A percentile compares a stretch with the other conserved stretches of the same genome.
phyloP scores from a whole-genome alignment of 2,888 invertebrate species.

The Eristalis arbustorum region DNA sequence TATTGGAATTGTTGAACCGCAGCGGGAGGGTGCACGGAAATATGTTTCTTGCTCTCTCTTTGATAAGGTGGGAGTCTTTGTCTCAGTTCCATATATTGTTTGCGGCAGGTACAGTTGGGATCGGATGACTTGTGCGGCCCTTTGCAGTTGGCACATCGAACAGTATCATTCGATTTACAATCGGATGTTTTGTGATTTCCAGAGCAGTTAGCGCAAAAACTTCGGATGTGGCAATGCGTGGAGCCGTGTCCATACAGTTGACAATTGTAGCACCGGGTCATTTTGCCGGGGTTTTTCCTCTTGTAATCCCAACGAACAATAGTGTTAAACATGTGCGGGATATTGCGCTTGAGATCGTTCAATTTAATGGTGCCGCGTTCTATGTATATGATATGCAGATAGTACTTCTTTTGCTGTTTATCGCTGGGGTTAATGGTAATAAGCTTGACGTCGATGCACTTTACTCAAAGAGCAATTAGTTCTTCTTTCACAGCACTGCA shows the following conservation, averaged over 20 bases:
- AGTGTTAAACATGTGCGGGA: no score
- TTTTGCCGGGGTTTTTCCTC: no score
- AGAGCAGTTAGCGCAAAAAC: not conserved
- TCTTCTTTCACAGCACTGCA: no score
- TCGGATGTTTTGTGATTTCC: not conserved
- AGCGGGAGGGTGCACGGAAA: not conserved
- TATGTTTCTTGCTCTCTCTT: not conserved
- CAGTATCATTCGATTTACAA: not conserved
- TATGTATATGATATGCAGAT: no score
- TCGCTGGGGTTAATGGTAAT: no score
- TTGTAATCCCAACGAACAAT: no score
- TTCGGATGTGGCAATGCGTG: no score
- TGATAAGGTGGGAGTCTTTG: not conserved
- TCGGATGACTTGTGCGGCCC: slow-evolving; percentile 1
- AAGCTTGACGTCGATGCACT: not conserved
- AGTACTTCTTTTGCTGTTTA: no score
- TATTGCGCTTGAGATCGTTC: no score
- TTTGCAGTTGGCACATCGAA: not conserved
- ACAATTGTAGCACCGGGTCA: no score
- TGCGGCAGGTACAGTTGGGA: not conserved
- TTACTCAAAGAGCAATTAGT: not conserved
- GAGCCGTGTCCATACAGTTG: no score
- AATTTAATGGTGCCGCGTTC: no score
- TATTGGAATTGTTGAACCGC: not conserved
- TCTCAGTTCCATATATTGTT: not conserved